Base-by-base conservation (phyloP, 2,888 invertebrate species). In the Acanthoscelides obtectus region DNA sequence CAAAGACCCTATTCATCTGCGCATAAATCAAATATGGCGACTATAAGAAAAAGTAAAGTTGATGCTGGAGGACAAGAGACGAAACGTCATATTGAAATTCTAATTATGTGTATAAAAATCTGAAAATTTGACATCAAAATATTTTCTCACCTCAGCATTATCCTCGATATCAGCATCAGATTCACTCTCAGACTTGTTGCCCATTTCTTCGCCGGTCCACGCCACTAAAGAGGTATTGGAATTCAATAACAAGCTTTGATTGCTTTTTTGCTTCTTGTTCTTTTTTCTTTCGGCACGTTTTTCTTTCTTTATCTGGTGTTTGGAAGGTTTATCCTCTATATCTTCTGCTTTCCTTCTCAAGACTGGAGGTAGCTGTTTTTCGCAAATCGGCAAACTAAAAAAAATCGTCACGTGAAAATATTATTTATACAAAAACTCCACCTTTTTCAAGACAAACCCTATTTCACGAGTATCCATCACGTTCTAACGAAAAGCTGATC, bases 141-240 rank as follows among this genome's bases (percentile, higher is more conserved):
- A n/a, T n/a, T 25, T 45, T 45, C 45, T 72, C 76, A 82, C 91
- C 75, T 92, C 90, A 0, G 91, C 84, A 81, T 94, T 94, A 80
- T 94, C 94, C 83, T 94, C 94, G 0, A 94, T 89, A 80, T 94
- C 94, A 0, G 94, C 94, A 81, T 94, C 94, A 0, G 93, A 93
- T 80, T 92, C 91, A n/a, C 89, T 88, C 20, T 90, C 89, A 0
- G 90, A 89, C 81, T 89, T 89, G 77, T 80, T 88, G 76, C 80
- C 79, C 76, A 79, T 76, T 25, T 87, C 86, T 45, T 87, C 87
- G 67, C 86, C 86, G 17, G 70, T 63, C 22, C 71, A 74, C 3
- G 70, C 66, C 6, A 67, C 19, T 65, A 68, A 69, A 22, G 21
- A 72, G n/a, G 70, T 67, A n/a, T 22, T 8, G 20, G 67, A 6